Evolutionary conservation across 1,140 invertebrate species (phyloP), one percentile per base, ranked within the genome.

Genomic region (Pseudomyrmex sp.): DNA sequence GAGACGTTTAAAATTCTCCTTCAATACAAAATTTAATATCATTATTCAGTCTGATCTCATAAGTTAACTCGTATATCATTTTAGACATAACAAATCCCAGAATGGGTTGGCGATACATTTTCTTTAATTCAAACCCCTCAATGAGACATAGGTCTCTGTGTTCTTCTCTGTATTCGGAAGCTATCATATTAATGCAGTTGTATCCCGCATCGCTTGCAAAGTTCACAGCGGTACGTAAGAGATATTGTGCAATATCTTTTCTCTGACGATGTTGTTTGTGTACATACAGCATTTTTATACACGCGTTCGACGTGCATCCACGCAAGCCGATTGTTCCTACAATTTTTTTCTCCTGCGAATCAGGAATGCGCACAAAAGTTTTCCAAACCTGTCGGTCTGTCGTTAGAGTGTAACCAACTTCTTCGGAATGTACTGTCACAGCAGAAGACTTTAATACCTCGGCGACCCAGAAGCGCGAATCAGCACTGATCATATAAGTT

Each of bases 201-300:
- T 95, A 95, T 4, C 95, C 93, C 74, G 95, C 92, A 12, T 93
- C 91, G 59, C 91, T 93, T 1, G 94, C 95, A 87, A 96, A 96
- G 65, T 93, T 89, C 9, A 95, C 85, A 9, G 93, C 94, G 56
- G 91, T 91, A 74, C 94, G 94, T 5, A 95, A 72, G 12, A 95
- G 87, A 26, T 88, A 90, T 0, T 92, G 88, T 2, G 92, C 95
- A 83, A 96, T 92, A 62, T 94, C 94, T 85, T 94, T 94, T 20
- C 92, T 90, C 54, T 92, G 90, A 35, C 35, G 35, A 88, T 95
- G 95, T 63, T 90, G 68, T 62, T 93, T 84, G 12, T 92, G 91
- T 13, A 96, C 95, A 52, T 93, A 94, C 62, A 96, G 91, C 69
- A 95, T 91, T 48, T 95, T 93, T 10, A 96, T 93, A 95, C 95